Evolutionary conservation across 2,113 vertebrate genomes (phyloP).

Genomic region (Pipra filicauda): DNA sequence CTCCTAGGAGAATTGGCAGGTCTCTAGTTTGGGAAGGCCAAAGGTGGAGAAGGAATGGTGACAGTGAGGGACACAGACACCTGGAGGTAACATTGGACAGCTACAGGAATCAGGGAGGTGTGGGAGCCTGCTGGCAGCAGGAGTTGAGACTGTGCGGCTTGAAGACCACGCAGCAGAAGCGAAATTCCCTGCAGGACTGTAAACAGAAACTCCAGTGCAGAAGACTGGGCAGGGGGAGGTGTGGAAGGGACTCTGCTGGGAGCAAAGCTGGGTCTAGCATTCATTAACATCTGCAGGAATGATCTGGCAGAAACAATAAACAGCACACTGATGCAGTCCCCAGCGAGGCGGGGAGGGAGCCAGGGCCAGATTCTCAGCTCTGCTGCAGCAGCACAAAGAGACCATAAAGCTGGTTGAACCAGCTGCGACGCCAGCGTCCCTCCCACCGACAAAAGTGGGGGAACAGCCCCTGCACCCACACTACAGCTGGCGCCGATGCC

Average conservation of each 20-base stretch:
- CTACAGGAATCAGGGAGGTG: conserved; percentile 37
- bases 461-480: background rate
- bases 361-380: conserved; percentile 54
- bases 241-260: conserved; percentile 55
- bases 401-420: conserved; percentile 35
- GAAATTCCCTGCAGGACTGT: conserved; percentile 57
- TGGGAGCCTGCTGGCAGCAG: conserved; percentile 50
- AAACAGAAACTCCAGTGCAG: conserved; percentile 58
- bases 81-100: conserved; percentile 52
- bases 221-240: conserved; percentile 56
- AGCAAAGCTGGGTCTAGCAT: conserved; percentile 57
- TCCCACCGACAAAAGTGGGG: accelerated
- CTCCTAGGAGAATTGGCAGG: background rate
- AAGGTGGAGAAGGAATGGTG: conserved; percentile 14
- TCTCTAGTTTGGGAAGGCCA: background rate
- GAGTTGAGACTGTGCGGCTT: background rate
- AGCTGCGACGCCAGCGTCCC: background rate
- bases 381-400: conserved; percentile 28
- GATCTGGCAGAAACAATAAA: conserved; percentile 70
- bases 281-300: conserved; percentile 69
- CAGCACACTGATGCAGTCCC: conserved; percentile 63
- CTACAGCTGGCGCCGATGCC: accelerated
- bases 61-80: background rate
- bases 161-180: background rate
- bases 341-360: background rate